These are phyloP conservation scores for Anoncus sp. DNA, from an alignment of 2,888 invertebrate genomes.

Conservation along the genomic window DNA sequence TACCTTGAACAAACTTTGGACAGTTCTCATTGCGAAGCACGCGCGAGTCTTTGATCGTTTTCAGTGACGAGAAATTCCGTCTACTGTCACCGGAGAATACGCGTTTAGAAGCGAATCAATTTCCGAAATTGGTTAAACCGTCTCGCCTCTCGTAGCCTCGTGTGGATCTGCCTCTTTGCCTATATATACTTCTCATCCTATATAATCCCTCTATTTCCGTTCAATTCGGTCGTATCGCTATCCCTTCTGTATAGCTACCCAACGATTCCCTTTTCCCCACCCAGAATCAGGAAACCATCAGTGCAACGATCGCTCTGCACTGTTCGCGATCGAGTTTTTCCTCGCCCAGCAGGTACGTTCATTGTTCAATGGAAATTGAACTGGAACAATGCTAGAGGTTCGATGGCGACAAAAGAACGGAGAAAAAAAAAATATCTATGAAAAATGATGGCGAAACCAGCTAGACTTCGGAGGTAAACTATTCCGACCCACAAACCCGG, in stretches of 20 bases:
- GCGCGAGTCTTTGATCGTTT: conserved; percentile 24
- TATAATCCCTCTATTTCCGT: conserved; percentile 2
- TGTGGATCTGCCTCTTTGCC: neutral
- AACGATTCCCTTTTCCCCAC: neutral
- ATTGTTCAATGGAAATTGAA: conserved; percentile 47
- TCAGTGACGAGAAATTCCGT: conserved; percentile 44
- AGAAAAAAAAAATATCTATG: conserved; percentile 23
- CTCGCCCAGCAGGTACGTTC: conserved; percentile 25
- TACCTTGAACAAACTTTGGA: conserved; percentile 3
- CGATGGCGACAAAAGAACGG: conserved; percentile 10
- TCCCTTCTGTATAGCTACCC: conserved; percentile 1
- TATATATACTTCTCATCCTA: conserved; percentile 3
- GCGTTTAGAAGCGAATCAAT: conserved; percentile 28
- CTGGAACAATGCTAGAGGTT: conserved; percentile 40
- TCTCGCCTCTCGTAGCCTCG: neutral
- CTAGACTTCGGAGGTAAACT: conserved; percentile 17
- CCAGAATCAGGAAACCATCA: conserved; percentile 28
- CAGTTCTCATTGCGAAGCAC: conserved; percentile 22
- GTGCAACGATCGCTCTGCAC: conserved; percentile 17
- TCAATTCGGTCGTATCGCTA: neutral
- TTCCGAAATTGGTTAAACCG: conserved; percentile 40
- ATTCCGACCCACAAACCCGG: conserved; percentile 12
- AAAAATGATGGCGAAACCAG: conserved; percentile 53
- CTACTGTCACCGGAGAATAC: conserved; percentile 21
- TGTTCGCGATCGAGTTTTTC: conserved; percentile 26